Evolutionary conservation across 2,113 vertebrate genomes (phyloP), one percentile per base, ranked within the genome.

Genomic region (Caranx ignobilis): DNA sequence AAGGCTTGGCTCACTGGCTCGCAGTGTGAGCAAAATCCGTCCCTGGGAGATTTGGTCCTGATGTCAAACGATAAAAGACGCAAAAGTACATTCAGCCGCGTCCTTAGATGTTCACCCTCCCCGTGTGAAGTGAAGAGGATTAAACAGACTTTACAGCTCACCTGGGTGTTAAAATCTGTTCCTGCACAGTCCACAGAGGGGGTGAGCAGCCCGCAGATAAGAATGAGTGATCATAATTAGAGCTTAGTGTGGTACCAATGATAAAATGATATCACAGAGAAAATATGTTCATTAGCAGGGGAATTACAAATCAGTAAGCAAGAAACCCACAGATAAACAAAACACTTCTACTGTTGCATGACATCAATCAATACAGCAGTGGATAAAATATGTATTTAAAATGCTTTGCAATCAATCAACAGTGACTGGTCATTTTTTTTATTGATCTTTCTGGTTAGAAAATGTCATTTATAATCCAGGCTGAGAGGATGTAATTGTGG

Each of bases 111-210:
- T 66, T 74, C 64, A 34, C 41, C 63, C 32, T 71, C 67, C 82
- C 56, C 43, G 16, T 66, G 80, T 79, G 71, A 34, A 50, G 65
- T 66, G 63, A 79, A 76, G 60, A 80, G 77, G 86, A 87, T 87
- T 82, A 83, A 56, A 77, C 7, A 15, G 72, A 81, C 71, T 79
- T 77, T 45, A 65, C 34, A 32, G 32, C 47, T 63, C 66, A 87
- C 73, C 70, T 78, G 63, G 59, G 70, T 78, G 73, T 82, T 71
- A 19, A 60, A 77, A 64, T 54, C 41, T 13, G 11, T 16, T 65
- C 68, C 56, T 48, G 62, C 70, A 45, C 43, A 19, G 37, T 60
- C 69, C 47, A 63, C 10, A 39, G 39, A 59, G 45, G 16, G 19
- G 13, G 10, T 2, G 19, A 71, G 43, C 56, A 26, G 41, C 57